Evolutionary conservation across 2,888 invertebrate genomes (phyloP).

Genomic region (Mesoligia furuncula): DNA sequence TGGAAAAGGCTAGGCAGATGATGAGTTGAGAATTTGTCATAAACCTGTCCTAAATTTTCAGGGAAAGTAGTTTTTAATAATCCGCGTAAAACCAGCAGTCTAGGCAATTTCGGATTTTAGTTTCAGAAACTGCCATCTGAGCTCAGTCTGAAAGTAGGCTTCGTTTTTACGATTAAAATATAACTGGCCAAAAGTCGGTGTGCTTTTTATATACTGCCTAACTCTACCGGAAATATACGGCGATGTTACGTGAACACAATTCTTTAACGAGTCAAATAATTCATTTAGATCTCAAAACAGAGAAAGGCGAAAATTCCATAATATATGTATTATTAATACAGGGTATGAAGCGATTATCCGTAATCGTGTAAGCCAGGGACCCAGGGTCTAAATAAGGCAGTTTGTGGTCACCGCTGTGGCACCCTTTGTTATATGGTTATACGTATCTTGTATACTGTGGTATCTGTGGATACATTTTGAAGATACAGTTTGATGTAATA

Average conservation of each 20-base stretch:
- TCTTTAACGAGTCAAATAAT: background rate
- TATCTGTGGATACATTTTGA: background rate
- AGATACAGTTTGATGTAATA: background rate
- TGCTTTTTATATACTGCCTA: background rate
- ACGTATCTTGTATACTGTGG: background rate
- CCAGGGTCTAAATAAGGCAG: slow-evolving; percentile 23
- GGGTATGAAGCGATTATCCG: slow-evolving; percentile 21
- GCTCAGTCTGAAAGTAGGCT: background rate
- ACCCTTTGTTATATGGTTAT: slow-evolving; percentile 1
- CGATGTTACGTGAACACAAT: background rate
- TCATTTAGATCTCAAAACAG: background rate
- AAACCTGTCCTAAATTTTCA: background rate
- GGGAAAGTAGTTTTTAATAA: background rate
- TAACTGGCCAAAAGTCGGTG: background rate
- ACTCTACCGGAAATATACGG: too few relatives aligned
- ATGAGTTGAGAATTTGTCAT: background rate
- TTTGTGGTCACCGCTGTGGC: slow-evolving; percentile 13
- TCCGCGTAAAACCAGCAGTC: background rate
- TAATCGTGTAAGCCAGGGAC: slow-evolving; percentile 35
- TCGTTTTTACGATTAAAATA: background rate
- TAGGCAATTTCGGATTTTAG: background rate
- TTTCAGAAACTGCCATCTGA: background rate
- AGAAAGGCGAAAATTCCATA: background rate
- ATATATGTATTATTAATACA: slow-evolving; percentile 8
- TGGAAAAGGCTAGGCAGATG: too few relatives aligned